Percentiles rank a stretch among this genome's conserved stretches.
phyloP scores from a whole-genome alignment of 2,113 vertebrate species.

The Isichthys henryi region DNA sequence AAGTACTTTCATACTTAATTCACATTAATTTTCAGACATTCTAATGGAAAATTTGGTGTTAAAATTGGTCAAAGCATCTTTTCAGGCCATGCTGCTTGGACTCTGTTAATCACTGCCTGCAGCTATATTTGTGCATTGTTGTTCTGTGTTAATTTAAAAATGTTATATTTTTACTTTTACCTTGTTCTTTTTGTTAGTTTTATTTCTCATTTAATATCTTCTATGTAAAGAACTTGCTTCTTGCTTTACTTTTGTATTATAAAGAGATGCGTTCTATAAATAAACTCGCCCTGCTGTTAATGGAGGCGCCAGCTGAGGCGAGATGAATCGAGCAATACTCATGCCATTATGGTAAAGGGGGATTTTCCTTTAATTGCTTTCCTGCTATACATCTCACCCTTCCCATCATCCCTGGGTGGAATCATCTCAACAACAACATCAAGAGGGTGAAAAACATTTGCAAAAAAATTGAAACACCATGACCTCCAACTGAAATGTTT shows the following conservation, averaged over 20 bases:
- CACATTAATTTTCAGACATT: neutral
- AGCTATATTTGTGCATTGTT: neutral
- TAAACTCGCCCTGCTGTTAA: slow-evolving; percentile 8
- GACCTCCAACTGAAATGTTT: neutral
- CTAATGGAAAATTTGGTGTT: neutral
- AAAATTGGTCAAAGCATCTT: neutral
- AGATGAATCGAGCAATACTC: slow-evolving; percentile 13
- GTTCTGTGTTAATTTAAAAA: neutral
- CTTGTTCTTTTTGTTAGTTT: neutral
- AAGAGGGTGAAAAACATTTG: neutral
- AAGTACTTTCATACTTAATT: neutral
- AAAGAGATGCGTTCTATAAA: slow-evolving; percentile 5
- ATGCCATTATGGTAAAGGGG: slow-evolving; percentile 24
- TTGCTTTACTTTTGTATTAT: too few species aligned
- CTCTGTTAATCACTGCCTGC: neutral
- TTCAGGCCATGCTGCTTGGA: neutral
- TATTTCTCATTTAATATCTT: neutral
- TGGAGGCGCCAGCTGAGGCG: neutral
- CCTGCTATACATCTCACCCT: slow-evolving; percentile 26
- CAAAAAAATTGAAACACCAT: neutral
- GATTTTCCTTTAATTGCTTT: slow-evolving; percentile 30
- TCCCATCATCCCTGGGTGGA: slow-evolving; percentile 21
- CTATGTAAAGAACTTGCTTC: neutral
- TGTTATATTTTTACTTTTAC: neutral
- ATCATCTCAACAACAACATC: slow-evolving; percentile 20